These are phyloP conservation scores for Dinomys branickii DNA, from an alignment of 2,113 vertebrate genomes.

Conservation along the genomic window DNA sequence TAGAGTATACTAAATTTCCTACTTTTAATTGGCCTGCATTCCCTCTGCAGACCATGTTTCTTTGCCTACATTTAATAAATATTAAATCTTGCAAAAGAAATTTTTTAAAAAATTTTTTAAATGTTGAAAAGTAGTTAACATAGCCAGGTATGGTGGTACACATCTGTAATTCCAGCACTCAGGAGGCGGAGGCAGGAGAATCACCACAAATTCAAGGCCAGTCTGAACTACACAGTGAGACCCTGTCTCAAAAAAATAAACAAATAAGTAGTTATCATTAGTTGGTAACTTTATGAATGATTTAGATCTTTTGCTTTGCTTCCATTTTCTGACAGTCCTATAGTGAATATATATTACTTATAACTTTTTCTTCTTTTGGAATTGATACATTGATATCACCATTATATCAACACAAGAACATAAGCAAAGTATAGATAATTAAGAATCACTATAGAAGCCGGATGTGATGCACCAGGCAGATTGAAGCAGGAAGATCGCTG, in stretches of 20 bases:
- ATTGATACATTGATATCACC: slow-evolving; percentile 22
- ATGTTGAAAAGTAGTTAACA: not conserved
- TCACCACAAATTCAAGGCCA: not conserved
- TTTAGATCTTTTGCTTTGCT: not conserved
- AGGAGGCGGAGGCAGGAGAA: not conserved
- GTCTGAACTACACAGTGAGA: not conserved
- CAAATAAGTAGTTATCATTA: slow-evolving; percentile 17
- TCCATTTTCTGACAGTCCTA: slow-evolving; percentile 14
- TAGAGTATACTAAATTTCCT: not conserved
- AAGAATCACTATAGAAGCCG: not conserved
- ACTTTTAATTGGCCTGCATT: not conserved
- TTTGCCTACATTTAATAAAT: not conserved
- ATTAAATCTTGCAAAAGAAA: not conserved
- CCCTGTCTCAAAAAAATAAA: not conserved
- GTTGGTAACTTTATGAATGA: not conserved
- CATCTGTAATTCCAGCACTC: not conserved
- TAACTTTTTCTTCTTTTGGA: slow-evolving; percentile 36
- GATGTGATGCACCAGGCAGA: not conserved
- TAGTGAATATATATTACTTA: not conserved
- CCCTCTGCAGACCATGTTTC: not conserved
- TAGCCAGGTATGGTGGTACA: not conserved
- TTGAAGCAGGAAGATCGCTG: not conserved
- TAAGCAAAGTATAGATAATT: not conserved
- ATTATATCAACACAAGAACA: not conserved
- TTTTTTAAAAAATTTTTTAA: not conserved